Evolutionary conservation across 2,113 vertebrate genomes (phyloP).

Genomic region (Salvelinus sp.): DNA sequence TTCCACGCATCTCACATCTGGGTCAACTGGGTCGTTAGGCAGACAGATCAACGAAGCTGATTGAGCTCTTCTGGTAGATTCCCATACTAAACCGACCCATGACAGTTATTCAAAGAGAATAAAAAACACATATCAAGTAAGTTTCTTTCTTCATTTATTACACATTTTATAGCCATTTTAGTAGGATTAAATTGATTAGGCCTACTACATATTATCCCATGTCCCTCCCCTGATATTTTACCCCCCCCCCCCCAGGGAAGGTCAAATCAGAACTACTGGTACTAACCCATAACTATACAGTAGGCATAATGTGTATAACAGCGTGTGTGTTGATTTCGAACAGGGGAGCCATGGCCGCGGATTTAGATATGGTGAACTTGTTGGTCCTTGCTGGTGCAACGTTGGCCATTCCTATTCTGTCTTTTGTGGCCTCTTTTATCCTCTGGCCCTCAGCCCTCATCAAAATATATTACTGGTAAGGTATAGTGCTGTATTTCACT

Average conservation of each 20-base stretch:
- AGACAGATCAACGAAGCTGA: constrained; percentile 12
- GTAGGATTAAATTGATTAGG: not conserved
- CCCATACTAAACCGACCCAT: not conserved
- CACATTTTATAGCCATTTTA: not conserved
- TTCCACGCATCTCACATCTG: not conserved
- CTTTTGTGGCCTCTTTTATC: constrained; percentile 88
- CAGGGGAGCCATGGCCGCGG: constrained; percentile 73
- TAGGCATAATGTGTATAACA: too few species aligned
- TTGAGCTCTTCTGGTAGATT: constrained; percentile 2
- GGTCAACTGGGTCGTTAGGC: not conserved
- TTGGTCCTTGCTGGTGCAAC: constrained; percentile 86
- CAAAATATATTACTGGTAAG: constrained; percentile 94
- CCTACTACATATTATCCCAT: not conserved
- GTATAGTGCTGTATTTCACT: not conserved
- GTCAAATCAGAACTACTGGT: not conserved
- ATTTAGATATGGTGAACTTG: constrained; percentile 87
- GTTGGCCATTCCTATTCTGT: constrained; percentile 89
- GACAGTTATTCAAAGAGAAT: constrained; percentile 23
- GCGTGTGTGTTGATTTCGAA: constrained; percentile 4
- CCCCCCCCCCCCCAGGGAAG: not conserved
- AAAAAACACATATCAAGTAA: constrained; percentile 43
- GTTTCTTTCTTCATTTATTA: constrained; percentile 8
- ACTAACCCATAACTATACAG: too few species aligned
- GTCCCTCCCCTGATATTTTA: not conserved
- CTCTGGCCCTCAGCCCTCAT: constrained; percentile 92